These are phyloP conservation scores for Sapayoa aenigma DNA, from an alignment of 2,113 vertebrate genomes.

Conservation along the genomic window DNA sequence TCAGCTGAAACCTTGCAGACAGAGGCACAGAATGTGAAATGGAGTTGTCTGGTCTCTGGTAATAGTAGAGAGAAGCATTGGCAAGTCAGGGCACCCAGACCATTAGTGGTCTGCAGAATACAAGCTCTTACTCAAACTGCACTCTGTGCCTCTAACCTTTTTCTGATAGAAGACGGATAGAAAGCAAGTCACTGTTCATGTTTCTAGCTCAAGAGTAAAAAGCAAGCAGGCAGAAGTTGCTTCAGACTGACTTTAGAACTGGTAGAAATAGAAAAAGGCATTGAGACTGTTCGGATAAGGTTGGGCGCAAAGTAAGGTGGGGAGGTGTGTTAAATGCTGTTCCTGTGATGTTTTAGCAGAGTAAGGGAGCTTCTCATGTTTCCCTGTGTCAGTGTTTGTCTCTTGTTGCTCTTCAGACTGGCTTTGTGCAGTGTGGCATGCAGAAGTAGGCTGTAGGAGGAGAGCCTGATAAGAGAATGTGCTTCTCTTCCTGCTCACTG, in stretches of 20 bases:
- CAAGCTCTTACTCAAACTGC: neutral
- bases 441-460: neutral
- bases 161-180: neutral
- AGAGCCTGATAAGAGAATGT: neutral
- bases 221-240: neutral
- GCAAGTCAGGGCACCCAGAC: neutral
- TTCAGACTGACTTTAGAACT: neutral
- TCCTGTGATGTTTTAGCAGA: neutral
- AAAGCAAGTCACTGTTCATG: neutral
- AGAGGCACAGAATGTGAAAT: neutral
- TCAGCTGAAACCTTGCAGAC: neutral
- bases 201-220: neutral
- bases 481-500: neutral
- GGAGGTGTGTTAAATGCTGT: neutral
- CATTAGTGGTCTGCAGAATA: neutral
- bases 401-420: neutral
- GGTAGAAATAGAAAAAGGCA: neutral
- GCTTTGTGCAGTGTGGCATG: neutral
- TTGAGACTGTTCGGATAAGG: neutral
- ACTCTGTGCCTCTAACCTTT: neutral
- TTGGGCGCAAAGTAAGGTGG: neutral
- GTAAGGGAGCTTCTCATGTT: neutral
- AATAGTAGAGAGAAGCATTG: neutral
- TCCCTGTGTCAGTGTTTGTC: neutral
- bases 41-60: neutral